A percentile compares a stretch with the other conserved stretches of the same genome.
Evolutionary conservation across 2,888 invertebrate species (phyloP).

Genomic region (Syritta pipiens): DNA sequence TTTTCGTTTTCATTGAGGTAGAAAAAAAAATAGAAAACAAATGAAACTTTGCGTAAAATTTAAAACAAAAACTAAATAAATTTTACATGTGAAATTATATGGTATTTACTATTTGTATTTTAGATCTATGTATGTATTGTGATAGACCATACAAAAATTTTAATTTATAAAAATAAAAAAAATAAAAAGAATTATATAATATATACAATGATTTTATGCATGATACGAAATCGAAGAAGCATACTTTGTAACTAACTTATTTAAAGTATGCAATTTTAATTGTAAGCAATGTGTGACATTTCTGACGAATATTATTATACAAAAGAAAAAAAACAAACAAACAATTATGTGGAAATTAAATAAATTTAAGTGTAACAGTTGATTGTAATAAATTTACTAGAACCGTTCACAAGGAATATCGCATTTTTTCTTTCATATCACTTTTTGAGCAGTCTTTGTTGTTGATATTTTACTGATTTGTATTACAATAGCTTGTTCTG

Average conservation of each 20-base stretch:
- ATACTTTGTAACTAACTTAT: conserved; percentile 46
- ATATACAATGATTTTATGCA: conserved; percentile 37
- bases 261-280: conserved; percentile 39
- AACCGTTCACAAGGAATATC: conserved; percentile 19
- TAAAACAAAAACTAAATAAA: conserved; percentile 27
- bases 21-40: not conserved
- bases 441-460: not conserved
- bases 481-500: no score
- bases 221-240: conserved; percentile 32
- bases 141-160: conserved; percentile 63
- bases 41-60: no score
- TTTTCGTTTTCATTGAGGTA: not conserved
- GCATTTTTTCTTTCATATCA: not conserved
- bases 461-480: no score
- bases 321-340: no score
- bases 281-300: conserved; percentile 55
- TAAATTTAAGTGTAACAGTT: conserved; percentile 48
- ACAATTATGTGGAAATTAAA: conserved; percentile 46
- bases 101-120: conserved; percentile 59
- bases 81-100: conserved; percentile 43
- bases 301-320: conserved; percentile 59
- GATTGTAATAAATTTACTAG: conserved; percentile 64
- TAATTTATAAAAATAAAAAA: conserved; percentile 45
- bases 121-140: conserved; percentile 63
- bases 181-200: conserved; percentile 16